phyloP scores from a whole-genome alignment of 2,888 invertebrate genomes.

The Minunthozetes semirufus region DNA sequence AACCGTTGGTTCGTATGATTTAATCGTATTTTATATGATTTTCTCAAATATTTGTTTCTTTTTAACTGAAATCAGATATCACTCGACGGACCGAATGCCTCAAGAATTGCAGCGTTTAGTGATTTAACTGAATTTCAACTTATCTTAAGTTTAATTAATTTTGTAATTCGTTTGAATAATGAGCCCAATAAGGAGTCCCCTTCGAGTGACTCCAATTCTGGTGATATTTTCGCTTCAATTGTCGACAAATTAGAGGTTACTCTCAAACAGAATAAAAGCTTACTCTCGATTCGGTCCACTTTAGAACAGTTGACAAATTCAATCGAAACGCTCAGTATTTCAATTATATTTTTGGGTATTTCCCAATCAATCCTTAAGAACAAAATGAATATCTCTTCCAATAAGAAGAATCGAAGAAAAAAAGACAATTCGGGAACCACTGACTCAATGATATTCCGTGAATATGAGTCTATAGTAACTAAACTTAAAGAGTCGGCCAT shows the following conservation, averaged over 20 bases:
- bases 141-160: constrained; percentile 38
- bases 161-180: constrained; percentile 39
- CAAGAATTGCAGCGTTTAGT: constrained; percentile 39
- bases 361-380: background rate
- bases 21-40: background rate
- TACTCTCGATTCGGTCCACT: background rate
- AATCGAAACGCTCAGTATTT: constrained; percentile 19
- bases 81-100: constrained; percentile 39
- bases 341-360: background rate
- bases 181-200: background rate
- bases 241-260: background rate
- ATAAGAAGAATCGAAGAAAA: background rate
- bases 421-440: constrained; percentile 2
- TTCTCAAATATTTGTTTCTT: background rate
- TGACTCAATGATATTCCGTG: background rate
- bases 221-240: constrained; percentile 7
- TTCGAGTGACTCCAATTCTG: background rate
- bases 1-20: background rate
- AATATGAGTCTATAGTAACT: background rate
- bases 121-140: constrained; percentile 40
- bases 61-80: constrained; percentile 36
- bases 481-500: background rate
- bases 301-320: background rate
- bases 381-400: constrained; percentile 11
- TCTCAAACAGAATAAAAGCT: background rate